Percentiles rank a stretch among this genome's conserved stretches.
Evolutionary conservation across 2,888 invertebrate genomes (phyloP).

Genomic region (Nemotelus pantherinus): DNA sequence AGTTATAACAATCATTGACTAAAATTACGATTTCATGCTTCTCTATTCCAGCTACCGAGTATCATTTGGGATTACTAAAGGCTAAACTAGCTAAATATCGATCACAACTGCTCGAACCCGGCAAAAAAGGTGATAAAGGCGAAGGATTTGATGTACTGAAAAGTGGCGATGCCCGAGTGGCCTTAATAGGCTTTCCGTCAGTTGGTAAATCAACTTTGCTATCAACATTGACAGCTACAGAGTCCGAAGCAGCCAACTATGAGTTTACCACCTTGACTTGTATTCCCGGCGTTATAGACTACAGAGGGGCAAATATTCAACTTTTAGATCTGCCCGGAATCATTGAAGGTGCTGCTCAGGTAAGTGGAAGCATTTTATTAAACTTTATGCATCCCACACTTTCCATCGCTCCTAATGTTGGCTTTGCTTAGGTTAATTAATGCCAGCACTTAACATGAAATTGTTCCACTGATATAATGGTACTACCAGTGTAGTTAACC

Average conservation of each 20-base stretch:
- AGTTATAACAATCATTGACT: neutral
- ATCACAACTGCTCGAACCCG: conserved; percentile 92
- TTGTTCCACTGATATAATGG: neutral
- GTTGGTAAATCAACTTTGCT: conserved; percentile 84
- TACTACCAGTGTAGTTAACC: no score
- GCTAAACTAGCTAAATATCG: conserved; percentile 96
- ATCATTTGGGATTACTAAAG: conserved; percentile 96
- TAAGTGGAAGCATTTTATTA: conserved; percentile 42
- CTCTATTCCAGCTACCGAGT: conserved; percentile 89
- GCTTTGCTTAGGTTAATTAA: neutral
- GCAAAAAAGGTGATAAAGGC: conserved; percentile 93
- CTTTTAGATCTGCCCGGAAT: conserved; percentile 98
- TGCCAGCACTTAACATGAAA: neutral
- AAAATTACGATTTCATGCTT: neutral
- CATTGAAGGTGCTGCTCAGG: conserved; percentile 97
- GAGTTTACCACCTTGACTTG: conserved; percentile 99
- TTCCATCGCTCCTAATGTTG: neutral
- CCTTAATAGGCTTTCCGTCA: conserved; percentile 98
- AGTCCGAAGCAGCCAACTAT: conserved; percentile 96
- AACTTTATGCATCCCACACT: neutral
- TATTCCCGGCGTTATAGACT: conserved; percentile 98
- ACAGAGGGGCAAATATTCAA: conserved; percentile 98
- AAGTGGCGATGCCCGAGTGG: conserved; percentile 98
- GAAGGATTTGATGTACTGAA: conserved; percentile 99
- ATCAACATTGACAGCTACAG: conserved; percentile 94